phyloP scores from a whole-genome alignment of 2,797 vertebrate species.

The Corythornis leucogaster region DNA sequence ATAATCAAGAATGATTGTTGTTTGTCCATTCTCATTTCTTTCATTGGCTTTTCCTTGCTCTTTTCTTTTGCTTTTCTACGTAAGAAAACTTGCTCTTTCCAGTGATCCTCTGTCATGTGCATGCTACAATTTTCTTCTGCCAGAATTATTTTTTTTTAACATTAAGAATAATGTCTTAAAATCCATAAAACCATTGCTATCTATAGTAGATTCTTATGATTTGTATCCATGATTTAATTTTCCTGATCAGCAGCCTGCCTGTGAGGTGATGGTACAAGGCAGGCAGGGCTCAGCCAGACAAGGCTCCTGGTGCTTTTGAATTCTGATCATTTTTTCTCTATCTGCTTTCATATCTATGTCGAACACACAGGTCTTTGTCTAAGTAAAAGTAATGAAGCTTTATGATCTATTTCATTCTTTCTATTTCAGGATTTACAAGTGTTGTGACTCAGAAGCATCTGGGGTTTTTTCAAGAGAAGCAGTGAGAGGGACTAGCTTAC shows the following conservation, averaged over 20 bases:
- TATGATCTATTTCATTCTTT: constrained; percentile 23
- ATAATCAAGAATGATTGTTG: not conserved
- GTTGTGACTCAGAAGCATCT: constrained; percentile 4
- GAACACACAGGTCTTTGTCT: constrained; percentile 9
- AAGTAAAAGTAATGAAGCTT: constrained; percentile 37
- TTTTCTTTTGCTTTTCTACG: not conserved
- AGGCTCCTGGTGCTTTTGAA: not conserved
- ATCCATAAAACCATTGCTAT: not conserved
- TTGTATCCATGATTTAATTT: not conserved
- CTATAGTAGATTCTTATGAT: not conserved
- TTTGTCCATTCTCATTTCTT: not conserved
- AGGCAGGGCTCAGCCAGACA: not conserved
- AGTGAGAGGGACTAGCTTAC: not conserved
- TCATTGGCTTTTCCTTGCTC: not conserved
- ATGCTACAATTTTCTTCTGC: not conserved
- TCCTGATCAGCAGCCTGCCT: not conserved
- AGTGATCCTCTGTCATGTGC: not conserved
- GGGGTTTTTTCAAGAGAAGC: not conserved
- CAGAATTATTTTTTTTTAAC: not conserved
- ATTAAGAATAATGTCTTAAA: not conserved
- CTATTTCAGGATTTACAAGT: not conserved
- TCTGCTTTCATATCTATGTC: not conserved
- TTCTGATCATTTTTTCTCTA: not conserved
- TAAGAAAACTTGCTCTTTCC: not conserved
- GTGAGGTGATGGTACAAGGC: not conserved